Conservation (phyloP, 2,797 vertebrate genomes). For the Periparus ater region DNA sequence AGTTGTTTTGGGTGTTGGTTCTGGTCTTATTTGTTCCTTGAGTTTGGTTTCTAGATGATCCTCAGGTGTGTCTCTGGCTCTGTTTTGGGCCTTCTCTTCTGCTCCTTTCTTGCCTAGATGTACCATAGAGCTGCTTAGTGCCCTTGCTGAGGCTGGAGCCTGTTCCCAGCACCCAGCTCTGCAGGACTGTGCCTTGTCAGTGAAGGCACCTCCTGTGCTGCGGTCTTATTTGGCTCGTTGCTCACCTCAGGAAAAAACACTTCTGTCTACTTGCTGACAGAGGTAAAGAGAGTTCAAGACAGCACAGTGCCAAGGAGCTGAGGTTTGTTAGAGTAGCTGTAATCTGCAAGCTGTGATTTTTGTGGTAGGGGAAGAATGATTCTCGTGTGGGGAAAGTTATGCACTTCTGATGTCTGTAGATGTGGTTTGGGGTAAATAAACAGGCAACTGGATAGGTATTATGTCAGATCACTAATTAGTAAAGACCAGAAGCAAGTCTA, state of each 20-base stretch:
- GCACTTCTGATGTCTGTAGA: background rate
- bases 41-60: rapidly evolving
- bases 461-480: background rate
- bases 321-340: background rate
- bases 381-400: background rate
- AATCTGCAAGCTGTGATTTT: background rate
- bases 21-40: rapidly evolving
- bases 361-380: background rate
- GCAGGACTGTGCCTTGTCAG: rapidly evolving
- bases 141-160: background rate
- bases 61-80: rapidly evolving
- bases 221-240: background rate
- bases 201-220: rapidly evolving
- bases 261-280: background rate
- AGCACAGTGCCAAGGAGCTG: rapidly evolving
- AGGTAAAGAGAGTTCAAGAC: background rate
- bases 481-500: background rate
- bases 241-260: background rate
- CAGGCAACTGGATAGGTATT: background rate
- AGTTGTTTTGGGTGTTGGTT: rapidly evolving
- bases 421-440: background rate
- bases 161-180: background rate
- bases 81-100: rapidly evolving
- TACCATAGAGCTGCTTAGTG: rapidly evolving
- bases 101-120: rapidly evolving